Evolutionary conservation across 2,888 invertebrate genomes (phyloP).

Genomic region (Hymenopus coronatus): DNA sequence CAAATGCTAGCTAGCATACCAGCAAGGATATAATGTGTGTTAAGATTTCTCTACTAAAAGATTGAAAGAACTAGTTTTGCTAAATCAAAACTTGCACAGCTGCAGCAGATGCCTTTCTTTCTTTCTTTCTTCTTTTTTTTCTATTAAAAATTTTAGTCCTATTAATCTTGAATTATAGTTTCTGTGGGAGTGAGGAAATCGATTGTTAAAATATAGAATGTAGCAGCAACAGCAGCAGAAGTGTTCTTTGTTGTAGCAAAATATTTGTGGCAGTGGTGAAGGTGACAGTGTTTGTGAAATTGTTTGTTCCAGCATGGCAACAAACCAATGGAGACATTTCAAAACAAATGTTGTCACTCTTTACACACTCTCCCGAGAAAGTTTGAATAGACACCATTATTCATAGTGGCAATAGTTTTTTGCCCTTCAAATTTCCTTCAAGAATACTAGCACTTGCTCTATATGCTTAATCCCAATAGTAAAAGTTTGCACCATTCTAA

Average conservation of each 20-base stretch:
- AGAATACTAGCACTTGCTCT: background rate
- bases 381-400: background rate
- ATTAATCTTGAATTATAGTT: background rate
- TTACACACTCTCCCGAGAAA: slow-evolving; percentile 14
- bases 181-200: background rate
- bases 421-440: background rate
- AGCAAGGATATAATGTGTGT: background rate
- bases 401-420: background rate
- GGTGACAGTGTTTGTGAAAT: background rate
- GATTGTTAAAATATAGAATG: background rate
- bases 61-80: background rate
- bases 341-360: background rate
- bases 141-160: background rate
- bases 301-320: background rate
- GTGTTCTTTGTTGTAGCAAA: background rate
- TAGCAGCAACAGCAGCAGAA: background rate
- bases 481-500: background rate
- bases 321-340: background rate
- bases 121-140: background rate
- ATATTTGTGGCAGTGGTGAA: background rate
- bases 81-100: background rate
- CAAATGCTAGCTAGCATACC: background rate
- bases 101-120: background rate
- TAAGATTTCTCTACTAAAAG: background rate
- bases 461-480: background rate